A percentile compares a stretch with the other conserved stretches of the same genome.
phyloP scores from a whole-genome alignment of 2,797 vertebrate species.

The Leptodactylus fallax region DNA sequence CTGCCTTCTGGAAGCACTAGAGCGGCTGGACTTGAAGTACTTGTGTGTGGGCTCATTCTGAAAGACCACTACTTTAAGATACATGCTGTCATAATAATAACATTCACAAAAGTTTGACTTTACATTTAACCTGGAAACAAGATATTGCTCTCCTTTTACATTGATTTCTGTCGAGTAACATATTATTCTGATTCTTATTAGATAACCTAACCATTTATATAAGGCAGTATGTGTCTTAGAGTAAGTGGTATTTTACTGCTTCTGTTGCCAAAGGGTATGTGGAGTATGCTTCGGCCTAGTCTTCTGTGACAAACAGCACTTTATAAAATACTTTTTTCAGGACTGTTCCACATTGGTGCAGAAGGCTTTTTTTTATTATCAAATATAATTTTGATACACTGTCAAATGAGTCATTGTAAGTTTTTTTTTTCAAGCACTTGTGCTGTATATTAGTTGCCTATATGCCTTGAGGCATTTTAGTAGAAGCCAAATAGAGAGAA shows the following conservation, averaged over 20 bases:
- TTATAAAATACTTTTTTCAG: too few species aligned
- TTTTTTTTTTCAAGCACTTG: too few species aligned
- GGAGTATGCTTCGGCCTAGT: background rate
- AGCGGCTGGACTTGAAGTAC: background rate
- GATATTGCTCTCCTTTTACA: background rate
- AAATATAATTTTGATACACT: too few species aligned
- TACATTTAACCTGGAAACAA: background rate
- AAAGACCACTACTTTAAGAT: background rate
- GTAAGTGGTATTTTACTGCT: background rate
- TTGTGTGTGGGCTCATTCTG: background rate
- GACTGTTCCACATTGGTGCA: too few species aligned
- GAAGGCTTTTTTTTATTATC: too few species aligned
- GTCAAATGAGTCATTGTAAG: too few species aligned
- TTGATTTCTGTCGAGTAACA: background rate
- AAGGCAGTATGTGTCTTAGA: background rate
- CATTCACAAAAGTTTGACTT: background rate
- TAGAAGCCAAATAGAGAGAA: background rate
- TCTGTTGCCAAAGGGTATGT: slow-evolving; percentile 14
- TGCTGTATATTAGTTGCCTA: too few species aligned
- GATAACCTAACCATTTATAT: background rate
- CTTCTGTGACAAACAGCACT: background rate
- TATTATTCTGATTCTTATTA: background rate
- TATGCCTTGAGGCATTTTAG: background rate
- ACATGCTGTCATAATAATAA: background rate
- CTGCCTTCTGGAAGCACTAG: background rate